Evolutionary conservation across 2,113 vertebrate genomes (phyloP), one percentile per base, ranked within the genome.

Genomic region (Eptesicus fuscus): DNA sequence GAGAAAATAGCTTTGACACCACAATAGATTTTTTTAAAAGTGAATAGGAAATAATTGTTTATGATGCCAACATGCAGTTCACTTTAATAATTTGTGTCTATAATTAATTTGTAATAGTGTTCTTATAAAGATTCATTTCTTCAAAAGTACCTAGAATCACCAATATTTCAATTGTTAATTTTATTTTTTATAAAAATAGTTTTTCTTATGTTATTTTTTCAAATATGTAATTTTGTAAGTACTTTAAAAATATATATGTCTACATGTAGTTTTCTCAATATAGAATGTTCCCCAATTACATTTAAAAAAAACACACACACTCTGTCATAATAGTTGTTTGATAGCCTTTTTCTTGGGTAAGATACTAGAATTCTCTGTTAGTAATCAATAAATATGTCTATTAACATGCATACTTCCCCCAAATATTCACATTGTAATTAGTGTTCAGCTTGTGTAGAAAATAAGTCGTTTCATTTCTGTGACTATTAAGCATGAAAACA

Each of bases 311-410:
- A 2, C 28, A 53, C 56, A 59, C 13, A 59, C 13, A 44, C 17
- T 73, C 5, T 22, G 5, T 11, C 47, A 23, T 53, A 32, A 28
- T 77, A 74, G 28, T 73, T 42, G 5, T 14, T 53, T 53, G 37
- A 51, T n/a, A 82, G 13, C 11, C 28, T 84, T 90, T 95, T 59
- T 30, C 74, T 95, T 80, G 84, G 88, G 94, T 97, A 86, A 65
- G 96, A 91, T 83, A 97, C 93, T 91, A 96, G 94, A 98, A 89
- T 49, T 90, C 4, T 95, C 83, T 91, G 87, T 77, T 69, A 95
- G 65, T 96, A 97, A 98, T 96, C 95, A 95, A 95, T 97, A 97
- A 98, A 95, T 97, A 90, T 91, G 10, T 96, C 84, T 96, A 94
- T 97, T 98, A 97, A 96, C 85, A 94, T 95, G 17, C 69, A 95